Evolutionary conservation across 2,888 invertebrate species (phyloP), one percentile per base, ranked within the genome.

Genomic region (Atrina japonica): DNA sequence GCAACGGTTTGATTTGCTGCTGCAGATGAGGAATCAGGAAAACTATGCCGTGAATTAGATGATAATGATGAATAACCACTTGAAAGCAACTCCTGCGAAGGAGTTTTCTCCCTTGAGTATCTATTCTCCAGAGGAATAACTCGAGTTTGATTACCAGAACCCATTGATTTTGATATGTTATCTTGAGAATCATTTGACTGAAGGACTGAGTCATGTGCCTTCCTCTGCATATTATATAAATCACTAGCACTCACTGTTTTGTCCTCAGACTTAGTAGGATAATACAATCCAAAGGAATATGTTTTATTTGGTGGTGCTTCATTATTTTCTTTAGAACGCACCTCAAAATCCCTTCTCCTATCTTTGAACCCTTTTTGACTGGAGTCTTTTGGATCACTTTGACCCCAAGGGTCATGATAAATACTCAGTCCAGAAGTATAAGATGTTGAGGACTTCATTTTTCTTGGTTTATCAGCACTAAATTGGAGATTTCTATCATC

Each of bases 211-310:
- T 83, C 83, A 30, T 73, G 65, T n/a, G 80, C 76, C 21, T 75
- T 29, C 11, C 78, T 66, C 23, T 76, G 61, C 1, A 75, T 73
- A 6, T 53, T 53, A 11, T 74, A 66, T 14, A 70, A 45, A n/a
- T 74, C 65, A 3, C 76, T 60, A n/a, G 82, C 68, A 63, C 81
- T 81, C 52, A 80, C 81, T 18, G 77, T 72, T 41, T 59, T 79
- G 0, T 85, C 82, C 16, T 78, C 80, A 11, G 56, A 53, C 14
- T 67, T 72, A 7, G 80, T 76, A 7, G 84, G 86, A 63, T 79
- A 86, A 67, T 81, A 86, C n/a, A 87, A 70, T 40, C 86, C 86
- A 60, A 85, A 84, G 2, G 86, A 86, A 65, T 82, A 86, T 21
- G 82, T 82, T 61, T 83, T 78, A 41, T 81, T 76, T 25, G 71